Conservation (phyloP, 2,113 vertebrate genomes). For the Crotalus horridus region DNA sequence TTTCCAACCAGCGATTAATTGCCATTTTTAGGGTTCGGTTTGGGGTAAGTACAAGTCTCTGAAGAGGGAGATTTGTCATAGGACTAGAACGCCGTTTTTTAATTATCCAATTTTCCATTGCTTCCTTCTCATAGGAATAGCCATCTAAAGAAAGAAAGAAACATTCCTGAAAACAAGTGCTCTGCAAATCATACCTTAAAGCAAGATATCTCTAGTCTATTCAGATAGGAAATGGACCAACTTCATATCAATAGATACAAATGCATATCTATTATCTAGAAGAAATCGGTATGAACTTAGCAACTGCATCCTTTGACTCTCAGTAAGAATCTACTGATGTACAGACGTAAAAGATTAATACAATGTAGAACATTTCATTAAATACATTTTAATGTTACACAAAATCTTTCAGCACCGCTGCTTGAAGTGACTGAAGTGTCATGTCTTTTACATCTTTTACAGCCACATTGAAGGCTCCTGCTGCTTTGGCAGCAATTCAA, state of each 20-base stretch:
- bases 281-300: background rate
- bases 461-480: background rate
- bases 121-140: slow-evolving; percentile 91
- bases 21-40: slow-evolving; percentile 96
- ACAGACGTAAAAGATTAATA: background rate
- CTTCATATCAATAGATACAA: background rate
- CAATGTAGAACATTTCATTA: background rate
- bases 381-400: background rate
- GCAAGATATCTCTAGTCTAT: background rate
- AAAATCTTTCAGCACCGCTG: background rate
- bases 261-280: background rate
- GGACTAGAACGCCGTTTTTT: slow-evolving; percentile 87
- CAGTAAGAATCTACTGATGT: background rate
- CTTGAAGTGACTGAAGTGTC: background rate
- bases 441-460: background rate
- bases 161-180: background rate
- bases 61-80: slow-evolving; percentile 92
- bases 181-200: background rate
- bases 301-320: background rate
- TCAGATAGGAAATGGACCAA: background rate
- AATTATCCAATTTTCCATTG: slow-evolving; percentile 88
- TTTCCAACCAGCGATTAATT: slow-evolving; percentile 83
- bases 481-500: background rate
- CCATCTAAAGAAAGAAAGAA: slow-evolving; percentile 78
- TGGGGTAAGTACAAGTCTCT: slow-evolving; percentile 82